Evolutionary conservation across 2,888 invertebrate genomes (phyloP).

Genomic region (Tyria jacobaeae): DNA sequence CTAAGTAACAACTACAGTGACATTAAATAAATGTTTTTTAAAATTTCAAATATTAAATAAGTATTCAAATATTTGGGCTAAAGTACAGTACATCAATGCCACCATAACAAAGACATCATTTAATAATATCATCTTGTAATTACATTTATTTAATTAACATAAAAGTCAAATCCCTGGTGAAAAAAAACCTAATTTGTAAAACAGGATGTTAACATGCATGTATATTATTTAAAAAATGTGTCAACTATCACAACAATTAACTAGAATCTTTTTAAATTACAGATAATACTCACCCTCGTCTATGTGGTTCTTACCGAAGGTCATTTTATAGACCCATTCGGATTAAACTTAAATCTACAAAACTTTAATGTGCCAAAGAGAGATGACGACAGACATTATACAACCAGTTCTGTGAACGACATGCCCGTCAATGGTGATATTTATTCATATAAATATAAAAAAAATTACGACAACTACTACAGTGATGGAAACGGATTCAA

Average conservation of each 20-base stretch:
- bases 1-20: too few species aligned
- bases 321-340: slow-evolving; percentile 1
- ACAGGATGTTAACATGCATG: background rate
- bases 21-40: too few species aligned
- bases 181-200: too few species aligned
- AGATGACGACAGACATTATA: background rate
- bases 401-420: background rate
- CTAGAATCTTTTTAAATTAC: slow-evolving; percentile 20
- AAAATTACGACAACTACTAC: background rate
- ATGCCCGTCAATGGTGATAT: slow-evolving; percentile 5
- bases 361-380: background rate
- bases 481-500: background rate
- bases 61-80: too few species aligned
- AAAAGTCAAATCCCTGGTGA: too few species aligned
- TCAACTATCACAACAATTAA: background rate
- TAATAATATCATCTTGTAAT: too few species aligned
- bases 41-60: too few species aligned
- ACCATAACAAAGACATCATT: too few species aligned
- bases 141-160: too few species aligned
- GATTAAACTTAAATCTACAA: background rate
- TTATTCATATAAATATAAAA: slow-evolving; percentile 6
- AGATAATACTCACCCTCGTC: slow-evolving; percentile 34
- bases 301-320: slow-evolving; percentile 21
- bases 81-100: too few species aligned
- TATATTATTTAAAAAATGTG: background rate